phyloP scores from a whole-genome alignment of 2,113 vertebrate genomes.

The Merops nubicus region DNA sequence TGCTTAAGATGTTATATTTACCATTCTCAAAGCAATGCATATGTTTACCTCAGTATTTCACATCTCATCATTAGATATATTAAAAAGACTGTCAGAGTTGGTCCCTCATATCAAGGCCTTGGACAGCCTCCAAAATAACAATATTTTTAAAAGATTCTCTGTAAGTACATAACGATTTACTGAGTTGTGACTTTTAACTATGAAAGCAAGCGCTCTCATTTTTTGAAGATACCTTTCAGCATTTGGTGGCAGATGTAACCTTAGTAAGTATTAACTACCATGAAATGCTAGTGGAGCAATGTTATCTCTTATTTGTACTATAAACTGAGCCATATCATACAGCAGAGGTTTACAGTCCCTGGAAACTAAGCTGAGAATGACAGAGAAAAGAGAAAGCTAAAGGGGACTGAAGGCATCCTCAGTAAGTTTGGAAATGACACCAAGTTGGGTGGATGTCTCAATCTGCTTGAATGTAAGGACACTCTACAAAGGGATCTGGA shows the following conservation, averaged over 20 bases:
- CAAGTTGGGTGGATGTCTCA: too few relatives aligned
- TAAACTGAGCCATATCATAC: not conserved
- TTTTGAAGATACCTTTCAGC: not conserved
- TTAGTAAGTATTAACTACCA: not conserved
- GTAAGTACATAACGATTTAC: not conserved
- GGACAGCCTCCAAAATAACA: not conserved
- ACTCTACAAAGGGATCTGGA: too few relatives aligned
- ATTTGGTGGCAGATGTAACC: not conserved
- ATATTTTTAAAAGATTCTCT: not conserved
- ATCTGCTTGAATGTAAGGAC: too few relatives aligned
- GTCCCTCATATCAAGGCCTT: not conserved
- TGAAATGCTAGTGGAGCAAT: not conserved
- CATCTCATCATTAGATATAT: not conserved
- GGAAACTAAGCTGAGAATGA: not conserved
- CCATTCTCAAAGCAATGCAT: not conserved
- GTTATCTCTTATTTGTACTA: not conserved
- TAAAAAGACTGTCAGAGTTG: not conserved
- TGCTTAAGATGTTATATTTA: not conserved
- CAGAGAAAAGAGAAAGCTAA: not conserved
- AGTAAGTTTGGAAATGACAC: too few relatives aligned
- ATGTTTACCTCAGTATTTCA: not conserved
- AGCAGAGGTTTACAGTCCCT: not conserved
- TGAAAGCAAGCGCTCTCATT: not conserved
- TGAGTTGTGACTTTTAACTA: not conserved
- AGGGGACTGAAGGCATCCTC: too few relatives aligned